phyloP scores from a whole-genome alignment of 2,888 invertebrate genomes.

The Elmis aenea region DNA sequence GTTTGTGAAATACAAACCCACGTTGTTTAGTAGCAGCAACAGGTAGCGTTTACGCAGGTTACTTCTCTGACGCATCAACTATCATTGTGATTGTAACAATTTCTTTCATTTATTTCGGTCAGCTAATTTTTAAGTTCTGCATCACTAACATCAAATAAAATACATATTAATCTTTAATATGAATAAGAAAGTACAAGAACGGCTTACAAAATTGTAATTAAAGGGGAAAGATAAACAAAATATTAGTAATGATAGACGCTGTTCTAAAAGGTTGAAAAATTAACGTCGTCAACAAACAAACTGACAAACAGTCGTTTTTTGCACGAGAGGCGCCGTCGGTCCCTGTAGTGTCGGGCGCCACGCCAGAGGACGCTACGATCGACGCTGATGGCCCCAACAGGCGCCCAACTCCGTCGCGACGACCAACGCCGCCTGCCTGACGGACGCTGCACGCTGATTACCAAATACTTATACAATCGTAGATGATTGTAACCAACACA shows the following conservation, averaged over 20 bases:
- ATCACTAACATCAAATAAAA: no score
- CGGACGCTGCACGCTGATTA: constrained; percentile 35
- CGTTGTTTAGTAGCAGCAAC: no score
- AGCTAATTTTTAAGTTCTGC: no score
- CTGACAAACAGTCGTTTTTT: constrained; percentile 39
- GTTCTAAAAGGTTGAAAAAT: constrained; percentile 30
- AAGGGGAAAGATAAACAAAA: constrained; percentile 16
- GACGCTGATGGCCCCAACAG: constrained; percentile 54
- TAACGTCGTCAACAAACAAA: constrained; percentile 42
- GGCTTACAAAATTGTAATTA: no score
- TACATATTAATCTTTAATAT: no score
- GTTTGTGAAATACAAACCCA: no score
- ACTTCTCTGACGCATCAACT: no score
- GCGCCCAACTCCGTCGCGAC: constrained; percentile 47
- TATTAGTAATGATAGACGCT: constrained; percentile 20
- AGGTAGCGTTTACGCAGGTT: no score
- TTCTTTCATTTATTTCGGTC: no score
- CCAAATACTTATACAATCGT: constrained; percentile 36
- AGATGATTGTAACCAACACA: constrained; percentile 36
- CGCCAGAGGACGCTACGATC: constrained; percentile 43
- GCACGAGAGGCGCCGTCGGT: constrained; percentile 30
- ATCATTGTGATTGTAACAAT: no score
- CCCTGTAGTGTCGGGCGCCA: constrained; percentile 46
- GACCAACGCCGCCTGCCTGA: constrained; percentile 40
- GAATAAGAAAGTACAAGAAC: no score